A percentile compares a stretch with the other conserved stretches of the same genome.
These are phyloP conservation scores for Drosophila lacteicornis DNA, from an alignment of 1,140 invertebrate species.

Conservation along the genomic window DNA sequence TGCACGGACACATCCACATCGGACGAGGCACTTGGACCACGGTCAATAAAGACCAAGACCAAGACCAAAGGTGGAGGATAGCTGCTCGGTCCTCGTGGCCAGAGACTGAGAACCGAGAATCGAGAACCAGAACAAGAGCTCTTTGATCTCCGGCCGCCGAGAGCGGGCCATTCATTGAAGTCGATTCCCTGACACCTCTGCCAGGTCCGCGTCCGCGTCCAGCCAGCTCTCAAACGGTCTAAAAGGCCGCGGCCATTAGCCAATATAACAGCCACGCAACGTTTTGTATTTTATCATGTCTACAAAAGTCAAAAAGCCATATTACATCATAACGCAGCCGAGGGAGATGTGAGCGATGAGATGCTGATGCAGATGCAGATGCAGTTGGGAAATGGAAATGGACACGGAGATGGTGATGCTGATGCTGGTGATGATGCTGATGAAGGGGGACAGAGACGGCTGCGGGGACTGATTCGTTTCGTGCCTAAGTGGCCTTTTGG, in stretches of 20 bases:
- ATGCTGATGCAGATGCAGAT: conserved; percentile 38
- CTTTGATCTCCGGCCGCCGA: conserved; percentile 63
- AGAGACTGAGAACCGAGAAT: conserved; percentile 32
- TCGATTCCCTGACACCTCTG: conserved; percentile 42
- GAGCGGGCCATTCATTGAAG: conserved; percentile 56
- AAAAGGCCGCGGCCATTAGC: conserved; percentile 81
- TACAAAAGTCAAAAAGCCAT: conserved; percentile 83
- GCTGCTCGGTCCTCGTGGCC: neutral
- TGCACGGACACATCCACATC: conserved; percentile 55
- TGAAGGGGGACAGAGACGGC: neutral
- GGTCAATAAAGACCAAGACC: conserved; percentile 66
- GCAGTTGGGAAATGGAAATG: conserved; percentile 50
- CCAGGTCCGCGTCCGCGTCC: conserved; percentile 12
- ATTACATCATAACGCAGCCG: conserved; percentile 76
- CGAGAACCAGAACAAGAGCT: conserved; percentile 68
- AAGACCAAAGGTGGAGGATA: conserved; percentile 36
- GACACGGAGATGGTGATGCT: conserved; percentile 3
- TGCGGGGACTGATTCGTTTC: conserved; percentile 46
- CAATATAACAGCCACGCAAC: conserved; percentile 83
- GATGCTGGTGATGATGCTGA: neutral
- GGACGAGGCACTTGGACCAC: conserved; percentile 39
- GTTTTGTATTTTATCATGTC: conserved; percentile 83
- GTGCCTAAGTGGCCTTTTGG: conserved; percentile 81
- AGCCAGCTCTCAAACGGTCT: conserved; percentile 74
- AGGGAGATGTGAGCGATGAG: conserved; percentile 50